These are phyloP conservation scores for Protobothrops mucrosquamatus DNA, from an alignment of 2,113 vertebrate genomes.

Conservation along the genomic window DNA sequence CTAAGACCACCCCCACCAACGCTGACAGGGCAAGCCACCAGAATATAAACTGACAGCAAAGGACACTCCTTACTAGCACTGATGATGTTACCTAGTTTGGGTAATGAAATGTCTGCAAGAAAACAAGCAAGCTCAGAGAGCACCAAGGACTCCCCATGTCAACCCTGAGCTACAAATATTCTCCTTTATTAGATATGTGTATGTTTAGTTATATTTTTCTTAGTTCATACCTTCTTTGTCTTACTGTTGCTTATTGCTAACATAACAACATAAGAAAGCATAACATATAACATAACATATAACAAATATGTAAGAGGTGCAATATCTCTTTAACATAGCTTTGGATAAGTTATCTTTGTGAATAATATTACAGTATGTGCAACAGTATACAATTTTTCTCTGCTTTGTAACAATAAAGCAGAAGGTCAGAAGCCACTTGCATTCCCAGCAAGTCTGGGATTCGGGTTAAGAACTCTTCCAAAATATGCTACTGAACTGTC, in stretches of 20 bases:
- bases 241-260: not conserved
- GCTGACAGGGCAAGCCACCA: not conserved
- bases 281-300: not conserved
- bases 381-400: not conserved
- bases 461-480: not conserved
- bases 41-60: not conserved
- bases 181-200: not conserved
- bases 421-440: not conserved
- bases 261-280: not conserved
- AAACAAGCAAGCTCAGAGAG: not conserved
- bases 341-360: too few relatives aligned
- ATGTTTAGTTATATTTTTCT: not conserved
- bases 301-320: not conserved
- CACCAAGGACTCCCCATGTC: not conserved
- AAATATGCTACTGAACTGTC: not conserved
- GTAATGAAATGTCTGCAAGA: not conserved
- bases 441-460: not conserved
- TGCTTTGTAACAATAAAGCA: not conserved
- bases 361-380: too few relatives aligned
- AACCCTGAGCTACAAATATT: not conserved
- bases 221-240: not conserved
- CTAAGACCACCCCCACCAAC: not conserved
- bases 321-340: not conserved
- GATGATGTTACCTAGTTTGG: not conserved
- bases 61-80: not conserved